phyloP scores from a whole-genome alignment of 1,140 invertebrate species.

The Drepana arcuata region DNA sequence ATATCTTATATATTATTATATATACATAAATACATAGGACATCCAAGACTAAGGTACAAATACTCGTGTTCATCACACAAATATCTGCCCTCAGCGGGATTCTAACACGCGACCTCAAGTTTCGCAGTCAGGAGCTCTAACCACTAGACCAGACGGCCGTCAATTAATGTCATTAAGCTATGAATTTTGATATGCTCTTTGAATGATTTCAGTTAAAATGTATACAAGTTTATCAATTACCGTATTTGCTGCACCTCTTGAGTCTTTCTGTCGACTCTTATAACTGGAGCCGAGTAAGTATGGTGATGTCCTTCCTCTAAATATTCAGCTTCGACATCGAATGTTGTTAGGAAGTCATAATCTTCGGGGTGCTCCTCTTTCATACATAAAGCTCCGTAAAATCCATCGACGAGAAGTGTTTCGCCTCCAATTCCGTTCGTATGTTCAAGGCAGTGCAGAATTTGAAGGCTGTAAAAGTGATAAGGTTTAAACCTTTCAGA shows the following conservation, averaged over 20 bases:
- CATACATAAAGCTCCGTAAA: slow-evolving; percentile 75
- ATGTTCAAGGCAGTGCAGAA: slow-evolving; percentile 79
- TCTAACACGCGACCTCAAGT: too few relatives aligned
- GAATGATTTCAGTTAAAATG: background rate
- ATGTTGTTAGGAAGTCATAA: slow-evolving; percentile 73
- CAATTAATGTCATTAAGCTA: too few relatives aligned
- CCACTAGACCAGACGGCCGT: too few relatives aligned
- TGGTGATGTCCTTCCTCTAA: slow-evolving; percentile 73
- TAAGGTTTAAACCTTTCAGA: background rate
- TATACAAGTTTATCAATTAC: slow-evolving; percentile 26
- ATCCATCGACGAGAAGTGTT: slow-evolving; percentile 80
- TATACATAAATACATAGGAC: too few relatives aligned
- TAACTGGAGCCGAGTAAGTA: slow-evolving; percentile 68
- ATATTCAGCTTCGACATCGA: slow-evolving; percentile 76
- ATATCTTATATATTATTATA: too few relatives aligned
- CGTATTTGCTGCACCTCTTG: slow-evolving; percentile 73
- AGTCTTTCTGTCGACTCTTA: slow-evolving; percentile 64
- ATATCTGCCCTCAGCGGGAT: too few relatives aligned
- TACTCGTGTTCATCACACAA: too few relatives aligned
- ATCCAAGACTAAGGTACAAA: too few relatives aligned
- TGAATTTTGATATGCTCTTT: too few relatives aligned
- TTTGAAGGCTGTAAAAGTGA: slow-evolving; percentile 71
- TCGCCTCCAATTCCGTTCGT: slow-evolving; percentile 75
- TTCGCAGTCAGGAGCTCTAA: too few relatives aligned
- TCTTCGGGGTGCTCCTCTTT: slow-evolving; percentile 63